These are phyloP conservation scores for Rhizoglyphus robini DNA, from an alignment of 1,140 invertebrate species.

Conservation along the genomic window DNA sequence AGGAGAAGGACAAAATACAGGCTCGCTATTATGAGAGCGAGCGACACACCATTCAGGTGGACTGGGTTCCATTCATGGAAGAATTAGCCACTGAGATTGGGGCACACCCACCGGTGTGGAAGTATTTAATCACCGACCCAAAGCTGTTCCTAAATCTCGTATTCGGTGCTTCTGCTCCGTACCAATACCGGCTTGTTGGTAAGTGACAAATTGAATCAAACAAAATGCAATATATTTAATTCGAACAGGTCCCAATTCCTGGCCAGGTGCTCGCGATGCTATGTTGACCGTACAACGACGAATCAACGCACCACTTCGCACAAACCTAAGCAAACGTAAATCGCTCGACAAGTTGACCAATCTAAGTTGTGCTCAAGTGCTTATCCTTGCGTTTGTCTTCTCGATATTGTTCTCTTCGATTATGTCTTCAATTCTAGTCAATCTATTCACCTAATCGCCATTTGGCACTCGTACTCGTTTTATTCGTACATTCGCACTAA, in stretches of 20 bases:
- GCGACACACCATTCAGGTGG: constrained; percentile 38
- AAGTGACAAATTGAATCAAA: too few species aligned
- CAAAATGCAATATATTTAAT: too few species aligned
- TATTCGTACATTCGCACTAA: too few species aligned
- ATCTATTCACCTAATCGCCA: too few species aligned
- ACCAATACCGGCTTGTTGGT: constrained; percentile 33
- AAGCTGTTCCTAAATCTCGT: constrained; percentile 29
- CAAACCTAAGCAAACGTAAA: too few species aligned
- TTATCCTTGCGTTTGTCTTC: too few species aligned
- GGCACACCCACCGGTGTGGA: constrained; percentile 31
- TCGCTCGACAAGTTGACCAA: too few species aligned
- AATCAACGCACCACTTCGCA: constrained; percentile 25
- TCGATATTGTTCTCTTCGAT: too few species aligned
- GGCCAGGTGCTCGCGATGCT: constrained; percentile 33
- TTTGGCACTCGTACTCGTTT: too few species aligned
- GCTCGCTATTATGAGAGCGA: constrained; percentile 30
- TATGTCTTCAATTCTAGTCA: too few species aligned
- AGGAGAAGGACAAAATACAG: constrained; percentile 29
- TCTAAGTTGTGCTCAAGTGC: too few species aligned
- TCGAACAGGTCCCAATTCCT: constrained; percentile 31
- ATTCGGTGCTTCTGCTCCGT: constrained; percentile 33
- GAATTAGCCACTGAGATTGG: constrained; percentile 33
- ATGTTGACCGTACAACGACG: constrained; percentile 29
- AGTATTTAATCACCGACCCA: constrained; percentile 32
- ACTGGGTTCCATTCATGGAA: constrained; percentile 33